Evolutionary conservation across 1,140 invertebrate genomes (phyloP).

Genomic region (Drosophila albomicans): DNA sequence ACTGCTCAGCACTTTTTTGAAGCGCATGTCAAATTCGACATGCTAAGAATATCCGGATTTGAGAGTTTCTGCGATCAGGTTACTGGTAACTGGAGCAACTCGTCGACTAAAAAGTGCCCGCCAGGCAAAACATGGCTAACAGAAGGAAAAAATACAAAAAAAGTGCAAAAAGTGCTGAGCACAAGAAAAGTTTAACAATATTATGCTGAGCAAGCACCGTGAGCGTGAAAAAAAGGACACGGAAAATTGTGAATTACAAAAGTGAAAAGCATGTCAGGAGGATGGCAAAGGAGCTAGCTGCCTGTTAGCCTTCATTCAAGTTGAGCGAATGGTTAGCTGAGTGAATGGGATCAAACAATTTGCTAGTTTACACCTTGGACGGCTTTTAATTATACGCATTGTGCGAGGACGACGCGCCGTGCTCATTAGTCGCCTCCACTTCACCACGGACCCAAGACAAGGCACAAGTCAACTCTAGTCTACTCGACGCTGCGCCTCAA

Average conservation of each 20-base stretch:
- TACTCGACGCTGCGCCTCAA: not conserved
- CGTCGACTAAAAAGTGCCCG: conserved; percentile 52
- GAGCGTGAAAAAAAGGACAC: conserved; percentile 37
- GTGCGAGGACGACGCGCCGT: conserved; percentile 48
- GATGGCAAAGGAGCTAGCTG: not conserved
- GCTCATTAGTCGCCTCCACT: conserved; percentile 62
- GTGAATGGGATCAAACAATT: conserved; percentile 82
- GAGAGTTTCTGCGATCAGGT: conserved; percentile 34
- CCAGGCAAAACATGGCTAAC: conserved; percentile 38
- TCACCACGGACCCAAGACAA: not conserved
- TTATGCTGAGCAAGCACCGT: conserved; percentile 68
- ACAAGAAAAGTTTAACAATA: conserved; percentile 74
- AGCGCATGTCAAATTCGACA: conserved; percentile 29
- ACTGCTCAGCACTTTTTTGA: not conserved
- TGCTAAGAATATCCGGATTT: conserved; percentile 31
- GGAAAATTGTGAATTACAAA: conserved; percentile 18
- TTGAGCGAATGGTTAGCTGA: conserved; percentile 40
- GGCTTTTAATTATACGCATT: conserved; percentile 82
- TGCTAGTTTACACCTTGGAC: conserved; percentile 82
- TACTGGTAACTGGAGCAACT: conserved; percentile 56
- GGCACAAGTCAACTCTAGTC: not conserved
- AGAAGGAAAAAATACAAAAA: conserved; percentile 36
- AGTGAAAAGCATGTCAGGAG: not conserved
- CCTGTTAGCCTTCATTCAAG: conserved; percentile 26
- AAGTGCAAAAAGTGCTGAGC: conserved; percentile 65